Base-by-base conservation (phyloP, 2,888 invertebrate species). In the Ptychoptera albimana region DNA sequence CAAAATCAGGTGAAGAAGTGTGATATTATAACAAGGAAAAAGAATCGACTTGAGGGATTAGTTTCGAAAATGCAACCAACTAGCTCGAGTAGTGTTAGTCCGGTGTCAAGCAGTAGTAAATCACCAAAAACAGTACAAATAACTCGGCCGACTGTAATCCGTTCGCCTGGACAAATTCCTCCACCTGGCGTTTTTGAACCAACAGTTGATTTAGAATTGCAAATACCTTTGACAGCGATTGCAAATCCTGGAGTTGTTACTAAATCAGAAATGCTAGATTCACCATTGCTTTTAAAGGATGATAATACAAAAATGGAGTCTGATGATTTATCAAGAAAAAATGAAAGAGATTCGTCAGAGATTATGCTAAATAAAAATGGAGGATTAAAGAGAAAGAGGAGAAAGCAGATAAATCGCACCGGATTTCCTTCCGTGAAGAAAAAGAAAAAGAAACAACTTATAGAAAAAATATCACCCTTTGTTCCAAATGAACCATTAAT, bases 351-450 rank as follows among this genome's bases (percentile, higher is more conserved):
- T 53, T 50, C 64, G 6, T 59, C 65, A 11, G 65, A 65, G 47
- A 55, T 58, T n/a, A 46, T 64, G 14, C 54, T 65, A 1, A 61
- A 59, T 48, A 63, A 62, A 49, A 61, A 61, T 1, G 60, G 60
- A 1, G 60, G 57, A 2, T 51, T 61, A 36, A 69, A 73, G 48
- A 72, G 70, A 56, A 60, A 71, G 2, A 74, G 75, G 54, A 72
- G 86, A 36, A 81, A 87, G 59, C 77, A 83, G 14, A 80, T 84
- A 37, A 89, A 89, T 58, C 72, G 86, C 53, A 89, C 88, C 13
- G 91, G 91, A 4, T 91, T 91, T 60, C 91, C 91, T 0, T 83
- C 78, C 15, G 68, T 83, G 12, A 84, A 84, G 56, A 81, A 77
- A 58, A 88, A 86, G 64, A 88, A 86, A 59, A 82, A 84, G 59